These are phyloP conservation scores for Tylochromis polylepis DNA, from an alignment of 2,113 vertebrate genomes.

Conservation along the genomic window DNA sequence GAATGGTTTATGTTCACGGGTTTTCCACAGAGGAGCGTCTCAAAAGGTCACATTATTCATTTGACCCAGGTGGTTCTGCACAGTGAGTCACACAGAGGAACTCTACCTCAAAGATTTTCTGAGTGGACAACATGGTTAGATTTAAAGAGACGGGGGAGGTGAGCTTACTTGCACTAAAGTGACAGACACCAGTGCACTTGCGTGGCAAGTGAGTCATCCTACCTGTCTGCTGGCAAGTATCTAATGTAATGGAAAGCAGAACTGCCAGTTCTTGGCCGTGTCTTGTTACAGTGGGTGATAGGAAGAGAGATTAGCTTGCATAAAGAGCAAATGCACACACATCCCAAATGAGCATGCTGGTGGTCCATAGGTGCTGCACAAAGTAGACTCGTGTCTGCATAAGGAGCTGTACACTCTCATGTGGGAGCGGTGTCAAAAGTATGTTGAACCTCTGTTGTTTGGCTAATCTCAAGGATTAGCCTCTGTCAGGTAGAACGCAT, in stretches of 20 bases:
- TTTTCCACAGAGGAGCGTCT: constrained; percentile 15
- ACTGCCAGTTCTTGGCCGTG: constrained; percentile 12
- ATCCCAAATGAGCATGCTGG: background rate
- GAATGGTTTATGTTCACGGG: background rate
- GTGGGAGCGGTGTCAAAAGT: background rate
- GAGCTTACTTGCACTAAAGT: background rate
- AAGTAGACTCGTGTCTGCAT: background rate
- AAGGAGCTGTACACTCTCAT: background rate
- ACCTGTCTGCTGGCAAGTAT: constrained; percentile 1
- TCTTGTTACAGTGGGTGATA: constrained; percentile 9
- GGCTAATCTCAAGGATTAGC: background rate
- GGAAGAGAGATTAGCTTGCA: background rate
- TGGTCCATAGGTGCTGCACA: background rate
- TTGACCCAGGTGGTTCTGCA: constrained; percentile 25
- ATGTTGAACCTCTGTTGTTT: background rate
- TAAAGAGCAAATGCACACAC: background rate
- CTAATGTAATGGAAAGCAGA: constrained; percentile 40
- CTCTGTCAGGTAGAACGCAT: background rate
- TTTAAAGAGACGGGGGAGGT: background rate
- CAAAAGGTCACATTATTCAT: constrained; percentile 52
- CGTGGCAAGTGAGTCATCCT: constrained; percentile 32
- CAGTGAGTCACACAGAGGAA: constrained; percentile 42
- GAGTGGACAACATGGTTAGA: constrained; percentile 13
- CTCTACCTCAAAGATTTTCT: constrained; percentile 8
- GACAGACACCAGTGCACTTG: background rate